phyloP scores from a whole-genome alignment of 2,797 vertebrate genomes.

The Enteromius mattozi region DNA sequence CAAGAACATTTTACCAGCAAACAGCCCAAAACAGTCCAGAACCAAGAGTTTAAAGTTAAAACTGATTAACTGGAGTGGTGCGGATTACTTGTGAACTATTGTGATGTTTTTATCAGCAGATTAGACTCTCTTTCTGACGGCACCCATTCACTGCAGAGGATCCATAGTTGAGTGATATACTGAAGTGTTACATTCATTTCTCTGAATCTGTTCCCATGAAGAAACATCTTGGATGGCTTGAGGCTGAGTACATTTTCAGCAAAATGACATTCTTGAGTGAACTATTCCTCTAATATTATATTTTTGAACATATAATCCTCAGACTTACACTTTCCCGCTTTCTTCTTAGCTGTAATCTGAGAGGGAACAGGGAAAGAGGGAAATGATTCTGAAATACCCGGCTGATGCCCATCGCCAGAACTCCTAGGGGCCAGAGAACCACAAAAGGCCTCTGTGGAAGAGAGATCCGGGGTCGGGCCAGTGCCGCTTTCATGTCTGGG shows the following conservation, averaged over 20 bases:
- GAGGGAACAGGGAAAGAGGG: slow-evolving; percentile 37
- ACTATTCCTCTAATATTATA: not conserved
- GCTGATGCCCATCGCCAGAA: slow-evolving; percentile 39
- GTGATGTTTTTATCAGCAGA: not conserved
- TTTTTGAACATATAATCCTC: not conserved
- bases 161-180: not conserved
- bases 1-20: not conserved
- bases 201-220: not conserved
- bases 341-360: slow-evolving; percentile 47
- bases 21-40: not conserved
- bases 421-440: slow-evolving; percentile 34
- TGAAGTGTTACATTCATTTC: not conserved
- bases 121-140: not conserved
- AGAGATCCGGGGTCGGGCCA: slow-evolving; percentile 17
- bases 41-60: not conserved
- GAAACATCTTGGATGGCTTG: not conserved
- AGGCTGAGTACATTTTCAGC: not conserved
- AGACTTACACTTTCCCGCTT: slow-evolving; percentile 1
- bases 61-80: not conserved
- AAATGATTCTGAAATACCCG: slow-evolving; percentile 57
- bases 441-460: slow-evolving; percentile 60
- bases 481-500: slow-evolving; percentile 47
- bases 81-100: not conserved
- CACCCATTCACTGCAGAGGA: not conserved
- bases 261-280: not conserved